Percentiles rank a stretch among this genome's conserved stretches.
phyloP scores from a whole-genome alignment of 2,888 invertebrate genomes.

The Ceraclea dissimilis region DNA sequence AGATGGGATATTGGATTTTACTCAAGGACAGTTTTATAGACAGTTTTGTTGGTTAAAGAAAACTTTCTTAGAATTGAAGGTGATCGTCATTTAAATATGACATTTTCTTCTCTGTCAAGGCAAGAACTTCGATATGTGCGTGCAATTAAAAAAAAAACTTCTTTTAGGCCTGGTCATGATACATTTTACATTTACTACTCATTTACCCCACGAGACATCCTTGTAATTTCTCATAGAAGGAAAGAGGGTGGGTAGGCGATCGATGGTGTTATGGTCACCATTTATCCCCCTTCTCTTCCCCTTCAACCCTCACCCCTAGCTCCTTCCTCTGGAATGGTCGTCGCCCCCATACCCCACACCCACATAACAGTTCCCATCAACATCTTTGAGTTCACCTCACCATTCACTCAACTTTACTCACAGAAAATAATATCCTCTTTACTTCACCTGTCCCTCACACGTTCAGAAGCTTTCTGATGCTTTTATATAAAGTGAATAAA shows the following conservation, averaged over 20 bases:
- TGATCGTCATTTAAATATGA: too few species aligned
- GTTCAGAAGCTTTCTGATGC: neutral
- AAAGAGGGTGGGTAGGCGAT: slow-evolving; percentile 10
- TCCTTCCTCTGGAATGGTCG: slow-evolving; percentile 5
- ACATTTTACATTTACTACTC: too few species aligned
- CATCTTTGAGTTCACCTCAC: slow-evolving; percentile 1
- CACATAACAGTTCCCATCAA: neutral
- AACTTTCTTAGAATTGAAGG: too few species aligned
- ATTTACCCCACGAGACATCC: slow-evolving; percentile 6
- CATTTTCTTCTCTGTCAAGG: too few species aligned
- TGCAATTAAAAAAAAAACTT: too few species aligned
- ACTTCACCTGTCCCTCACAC: neutral
- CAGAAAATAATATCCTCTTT: slow-evolving; percentile 1
- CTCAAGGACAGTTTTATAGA: too few species aligned
- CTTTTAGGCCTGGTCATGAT: too few species aligned
- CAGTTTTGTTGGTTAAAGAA: too few species aligned
- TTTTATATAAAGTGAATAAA: neutral
- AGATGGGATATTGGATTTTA: too few species aligned
- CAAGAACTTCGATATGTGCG: too few species aligned
- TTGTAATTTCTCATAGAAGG: slow-evolving; percentile 5
- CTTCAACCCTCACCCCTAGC: neutral
- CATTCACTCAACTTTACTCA: slow-evolving; percentile 14
- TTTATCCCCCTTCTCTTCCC: neutral
- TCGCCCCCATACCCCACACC: neutral
- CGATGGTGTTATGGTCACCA: slow-evolving; percentile 22